Conservation (phyloP, 1,140 invertebrate species). For the Gonioctena quinquepunctata region DNA sequence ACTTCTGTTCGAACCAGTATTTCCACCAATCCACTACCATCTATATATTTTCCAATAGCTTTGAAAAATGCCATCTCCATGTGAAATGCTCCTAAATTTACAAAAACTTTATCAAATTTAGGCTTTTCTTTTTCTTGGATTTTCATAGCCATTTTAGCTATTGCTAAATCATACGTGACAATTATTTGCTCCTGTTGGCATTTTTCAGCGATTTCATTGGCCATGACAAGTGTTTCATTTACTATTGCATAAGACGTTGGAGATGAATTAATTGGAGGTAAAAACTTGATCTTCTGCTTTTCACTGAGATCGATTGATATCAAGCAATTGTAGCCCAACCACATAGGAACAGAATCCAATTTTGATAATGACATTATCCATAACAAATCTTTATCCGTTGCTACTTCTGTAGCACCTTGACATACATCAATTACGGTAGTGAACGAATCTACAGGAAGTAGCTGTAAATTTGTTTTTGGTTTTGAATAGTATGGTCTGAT, state of each 20-base stretch:
- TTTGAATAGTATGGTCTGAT: constrained; percentile 30
- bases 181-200: too few species aligned
- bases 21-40: too few species aligned
- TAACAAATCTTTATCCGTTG: constrained; percentile 45
- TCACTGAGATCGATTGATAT: constrained; percentile 35
- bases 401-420: constrained; percentile 31
- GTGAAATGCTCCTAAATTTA: too few species aligned
- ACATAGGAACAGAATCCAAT: constrained; percentile 46
- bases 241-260: constrained; percentile 28
- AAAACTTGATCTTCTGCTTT: constrained; percentile 41
- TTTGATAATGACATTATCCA: constrained; percentile 46
- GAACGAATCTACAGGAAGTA: constrained; percentile 22
- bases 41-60: too few species aligned
- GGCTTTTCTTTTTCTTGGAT: too few species aligned
- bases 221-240: too few species aligned
- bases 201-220: too few species aligned
- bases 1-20: too few species aligned
- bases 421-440: constrained; percentile 22
- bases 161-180: too few species aligned
- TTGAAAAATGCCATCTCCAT: too few species aligned
- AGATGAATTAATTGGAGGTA: constrained; percentile 37
- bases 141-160: too few species aligned
- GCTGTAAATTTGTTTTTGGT: constrained; percentile 16
- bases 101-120: too few species aligned
- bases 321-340: constrained; percentile 47